phyloP scores from a whole-genome alignment of 2,888 invertebrate genomes.

The Drosophila merina region DNA sequence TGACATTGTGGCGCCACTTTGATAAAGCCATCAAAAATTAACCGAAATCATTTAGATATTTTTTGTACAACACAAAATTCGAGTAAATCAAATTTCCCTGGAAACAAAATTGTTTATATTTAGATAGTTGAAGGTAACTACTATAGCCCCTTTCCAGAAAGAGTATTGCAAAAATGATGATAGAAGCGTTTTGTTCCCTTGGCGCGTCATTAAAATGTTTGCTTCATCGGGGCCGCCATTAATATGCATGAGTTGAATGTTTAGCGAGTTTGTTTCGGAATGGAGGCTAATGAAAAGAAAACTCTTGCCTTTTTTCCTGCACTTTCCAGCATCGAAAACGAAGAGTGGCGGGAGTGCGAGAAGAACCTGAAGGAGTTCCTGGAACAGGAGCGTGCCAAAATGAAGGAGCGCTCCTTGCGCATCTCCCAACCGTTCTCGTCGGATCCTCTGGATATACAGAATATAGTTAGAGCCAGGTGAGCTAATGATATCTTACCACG shows the following conservation, averaged over 20 bases:
- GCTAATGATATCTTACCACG: no score
- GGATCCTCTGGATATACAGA: slow-evolving; percentile 81
- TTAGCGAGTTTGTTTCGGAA: slow-evolving; percentile 29
- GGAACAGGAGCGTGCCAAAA: slow-evolving; percentile 77
- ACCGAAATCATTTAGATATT: background rate
- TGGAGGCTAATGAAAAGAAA: slow-evolving; percentile 34
- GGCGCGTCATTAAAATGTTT: slow-evolving; percentile 26
- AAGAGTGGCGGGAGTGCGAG: slow-evolving; percentile 82
- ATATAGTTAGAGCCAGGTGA: slow-evolving; percentile 81
- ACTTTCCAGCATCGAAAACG: slow-evolving; percentile 78
- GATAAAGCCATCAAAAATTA: slow-evolving; percentile 3
- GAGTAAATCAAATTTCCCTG: background rate
- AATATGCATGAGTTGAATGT: slow-evolving; percentile 55
- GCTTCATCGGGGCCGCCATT: slow-evolving; percentile 29
- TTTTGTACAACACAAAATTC: background rate
- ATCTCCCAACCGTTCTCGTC: slow-evolving; percentile 74
- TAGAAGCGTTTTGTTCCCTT: slow-evolving; percentile 8
- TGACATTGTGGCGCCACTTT: background rate
- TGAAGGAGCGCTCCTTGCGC: slow-evolving; percentile 79
- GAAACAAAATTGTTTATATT: background rate
- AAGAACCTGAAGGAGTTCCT: slow-evolving; percentile 81
- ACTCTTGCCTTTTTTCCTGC: slow-evolving; percentile 1
- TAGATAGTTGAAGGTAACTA: background rate
- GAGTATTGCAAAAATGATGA: slow-evolving; percentile 11
- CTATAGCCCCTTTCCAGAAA: background rate